Evolutionary conservation across 2,888 invertebrate species (phyloP), one percentile per base, ranked within the genome.

Genomic region (Charanyca ferruginea): DNA sequence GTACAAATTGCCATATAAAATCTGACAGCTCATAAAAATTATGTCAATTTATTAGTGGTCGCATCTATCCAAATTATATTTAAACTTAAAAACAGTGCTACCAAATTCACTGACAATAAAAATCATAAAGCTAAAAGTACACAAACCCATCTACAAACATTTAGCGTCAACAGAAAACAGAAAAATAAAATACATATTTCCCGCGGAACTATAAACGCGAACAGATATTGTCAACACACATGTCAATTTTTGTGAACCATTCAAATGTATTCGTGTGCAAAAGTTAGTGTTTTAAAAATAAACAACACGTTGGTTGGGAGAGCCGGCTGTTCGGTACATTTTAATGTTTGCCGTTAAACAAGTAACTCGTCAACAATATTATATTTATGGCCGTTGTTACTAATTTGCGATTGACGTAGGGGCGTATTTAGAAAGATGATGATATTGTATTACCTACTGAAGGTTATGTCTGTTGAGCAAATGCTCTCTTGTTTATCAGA

Each of bases 281-380:
- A 81, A 78, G 69, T 47, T 75, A 76, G 80, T 66, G 73, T 64
- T 77, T 65, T 73, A 81, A 73, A 81, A 81, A 81, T 81, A 81
- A 76, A 78, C 66, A 45, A 58, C 23, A 11, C 28, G 45, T 18
- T 47, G 58, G 42, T 53, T 51, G 44, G 45, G 48, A 6, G 59
- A 53, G 64, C 69, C 57, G 77, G 55, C 75, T 60, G 64, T 62
- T 70, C 60, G 52, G 68, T 58, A 79, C 65, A 74, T 71, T 74
- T 81, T 77, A 63, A 70, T 68, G 71, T 63, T 16, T 53, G 38
- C 48, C 55, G 59, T 77, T 52, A 62, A 65, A 54, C 52, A 49
- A 23, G 61, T 18, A 23, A 45, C 13, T 47, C 38, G 51, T 47
- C 23, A 52, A 57, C 62, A 62, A 48, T 74, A 57, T 71, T 63